Percentiles rank a stretch among this genome's conserved stretches.
These are phyloP conservation scores for Drosophila pseudoananassae DNA, from an alignment of 1,140 invertebrate species.

Conservation along the genomic window DNA sequence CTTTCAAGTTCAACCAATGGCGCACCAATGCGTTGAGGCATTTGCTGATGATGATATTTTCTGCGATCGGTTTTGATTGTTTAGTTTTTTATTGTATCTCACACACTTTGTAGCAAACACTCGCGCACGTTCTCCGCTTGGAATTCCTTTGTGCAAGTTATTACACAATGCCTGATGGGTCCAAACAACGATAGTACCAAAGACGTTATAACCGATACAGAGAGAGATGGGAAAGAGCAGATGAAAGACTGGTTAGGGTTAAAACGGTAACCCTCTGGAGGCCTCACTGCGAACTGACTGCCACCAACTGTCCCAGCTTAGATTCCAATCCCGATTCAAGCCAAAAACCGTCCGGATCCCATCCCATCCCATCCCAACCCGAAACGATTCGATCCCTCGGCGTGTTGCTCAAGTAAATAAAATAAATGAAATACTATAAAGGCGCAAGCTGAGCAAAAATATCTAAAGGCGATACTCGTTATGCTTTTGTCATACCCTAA, in stretches of 20 bases:
- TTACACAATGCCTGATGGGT: constrained; percentile 60
- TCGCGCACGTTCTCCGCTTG: constrained; percentile 66
- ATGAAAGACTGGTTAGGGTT: constrained; percentile 30
- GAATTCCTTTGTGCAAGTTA: constrained; percentile 65
- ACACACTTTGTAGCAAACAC: constrained; percentile 61
- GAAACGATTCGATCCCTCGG: constrained; percentile 44
- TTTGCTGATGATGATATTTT: constrained; percentile 46
- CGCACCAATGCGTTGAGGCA: constrained; percentile 57
- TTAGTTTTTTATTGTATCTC: constrained; percentile 50
- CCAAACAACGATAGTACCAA: constrained; percentile 6
- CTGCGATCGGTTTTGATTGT: constrained; percentile 26
- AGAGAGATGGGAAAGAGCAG: constrained; percentile 22
- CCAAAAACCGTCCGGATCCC: not conserved
- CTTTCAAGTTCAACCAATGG: constrained; percentile 52
- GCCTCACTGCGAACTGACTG: constrained; percentile 22
- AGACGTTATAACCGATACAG: not conserved
- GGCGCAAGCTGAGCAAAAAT: constrained; percentile 62
- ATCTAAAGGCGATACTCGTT: constrained; percentile 52
- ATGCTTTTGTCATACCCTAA: constrained; percentile 30
- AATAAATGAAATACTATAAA: constrained; percentile 63
- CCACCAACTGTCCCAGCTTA: constrained; percentile 39
- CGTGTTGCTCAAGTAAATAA: constrained; percentile 61
- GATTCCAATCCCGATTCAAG: constrained; percentile 18
- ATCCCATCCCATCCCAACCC: constrained; percentile 7
- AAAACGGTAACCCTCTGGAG: constrained; percentile 53